Percentiles rank a stretch among this genome's conserved stretches.
Conservation (phyloP, 2,888 invertebrate genomes). For the Macrophya alboannulata region DNA sequence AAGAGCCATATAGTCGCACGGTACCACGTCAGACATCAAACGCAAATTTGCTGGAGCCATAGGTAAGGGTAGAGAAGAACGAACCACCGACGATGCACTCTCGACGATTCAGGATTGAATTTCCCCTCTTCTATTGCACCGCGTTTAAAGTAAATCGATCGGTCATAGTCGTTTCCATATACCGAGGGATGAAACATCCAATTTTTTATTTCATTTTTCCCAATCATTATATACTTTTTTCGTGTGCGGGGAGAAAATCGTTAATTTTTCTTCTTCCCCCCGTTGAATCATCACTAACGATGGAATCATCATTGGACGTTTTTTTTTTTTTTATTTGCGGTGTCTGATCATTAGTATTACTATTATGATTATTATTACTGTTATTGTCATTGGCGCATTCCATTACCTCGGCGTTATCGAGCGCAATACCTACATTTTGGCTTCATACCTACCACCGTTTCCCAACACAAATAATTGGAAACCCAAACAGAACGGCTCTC, state of each 20-base stretch:
- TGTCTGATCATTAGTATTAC: not conserved
- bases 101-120: conserved; percentile 27
- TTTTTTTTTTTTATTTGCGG: not conserved
- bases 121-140: conserved; percentile 18
- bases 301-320: not conserved
- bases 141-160: conserved; percentile 16
- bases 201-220: not conserved
- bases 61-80: not conserved
- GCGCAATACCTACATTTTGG: conserved; percentile 35
- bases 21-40: conserved; percentile 71
- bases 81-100: not conserved
- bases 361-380: conserved; percentile 18
- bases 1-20: conserved; percentile 5
- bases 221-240: not conserved
- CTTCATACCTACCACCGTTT: conserved; percentile 27
- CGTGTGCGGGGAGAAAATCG: not conserved
- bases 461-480: conserved; percentile 78
- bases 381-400: conserved; percentile 34
- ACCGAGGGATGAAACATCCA: not conserved
- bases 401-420: conserved; percentile 42
- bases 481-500: conserved; percentile 77
- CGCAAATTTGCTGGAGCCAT: conserved; percentile 68
- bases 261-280: not conserved
- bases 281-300: not conserved
- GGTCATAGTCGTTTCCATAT: not conserved